Evolutionary conservation across 2,888 invertebrate species (phyloP), one percentile per base, ranked within the genome.

Genomic region (Gymnocheta viridis): DNA sequence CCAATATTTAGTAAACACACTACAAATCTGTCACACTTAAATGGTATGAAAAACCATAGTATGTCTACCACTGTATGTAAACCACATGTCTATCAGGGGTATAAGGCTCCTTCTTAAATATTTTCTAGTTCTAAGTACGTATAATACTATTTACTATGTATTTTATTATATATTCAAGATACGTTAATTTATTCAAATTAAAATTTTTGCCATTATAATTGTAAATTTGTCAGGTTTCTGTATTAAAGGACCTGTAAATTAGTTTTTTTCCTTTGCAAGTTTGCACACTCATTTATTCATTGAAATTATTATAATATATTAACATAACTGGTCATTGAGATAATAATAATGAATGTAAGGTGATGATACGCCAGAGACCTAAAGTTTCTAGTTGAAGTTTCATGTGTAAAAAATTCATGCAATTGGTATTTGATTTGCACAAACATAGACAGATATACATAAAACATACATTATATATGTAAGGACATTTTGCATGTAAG

Each of bases 271-370:
- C 1, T 14, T 38, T 14, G 12, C 14, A 14, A 38, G 1, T 12
- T 12, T 38, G 14, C 14, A 38, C 2, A 47, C 19, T 72, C 32
- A 35, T 51, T 24, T 24, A 76, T 47, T 56, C 27, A 73, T 64
- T 56, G 19, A 38, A 87, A 87, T 89, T 89, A 89, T 88, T 89
- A 88, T 88, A 89, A 88, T 88, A 88, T 88, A 89, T 89, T 89
- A 88, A 89, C 86, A 88, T 88, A 88, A 89, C 88, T 87, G 86
- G 88, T 87, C 89, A 90, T 90, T 89, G 89, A 87, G 87, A 89
- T 89, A 89, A 89, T 88, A 87, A 89, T 89, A 90, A 89, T 89
- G 88, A 88, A 89, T 88, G 88, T 82, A 81, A 78, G 60, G 32
- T 81, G 81, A 89, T 89, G 89, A 86, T 86, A 86, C 87, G 86